Conservation (phyloP, 1,140 invertebrate genomes). For the Uloborus diversus region DNA sequence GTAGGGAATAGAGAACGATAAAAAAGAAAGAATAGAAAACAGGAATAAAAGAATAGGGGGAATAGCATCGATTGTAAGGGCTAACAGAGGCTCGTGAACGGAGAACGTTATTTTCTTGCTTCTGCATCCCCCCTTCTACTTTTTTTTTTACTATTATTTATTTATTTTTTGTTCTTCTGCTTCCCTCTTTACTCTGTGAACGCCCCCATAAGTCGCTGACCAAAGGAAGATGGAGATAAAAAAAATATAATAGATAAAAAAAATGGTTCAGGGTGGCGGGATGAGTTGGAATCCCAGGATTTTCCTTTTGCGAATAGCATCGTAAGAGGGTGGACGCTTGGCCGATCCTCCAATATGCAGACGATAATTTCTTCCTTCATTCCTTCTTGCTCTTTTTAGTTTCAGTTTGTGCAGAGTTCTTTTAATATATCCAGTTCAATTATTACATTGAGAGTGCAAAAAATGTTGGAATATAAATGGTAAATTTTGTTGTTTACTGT, state of each 20-base stretch:
- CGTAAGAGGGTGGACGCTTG: constrained; percentile 33
- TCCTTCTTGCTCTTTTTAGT: no score
- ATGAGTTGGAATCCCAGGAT: constrained; percentile 55
- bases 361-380: no score
- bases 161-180: constrained; percentile 9
- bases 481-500: no score
- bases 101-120: constrained; percentile 53
- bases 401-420: no score
- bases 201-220: constrained; percentile 56
- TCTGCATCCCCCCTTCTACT: background rate
- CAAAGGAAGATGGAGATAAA: constrained; percentile 52
- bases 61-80: constrained; percentile 47
- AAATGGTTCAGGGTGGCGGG: constrained; percentile 43
- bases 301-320: constrained; percentile 54
- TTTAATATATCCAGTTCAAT: no score
- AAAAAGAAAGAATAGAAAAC: constrained; percentile 3
- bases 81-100: constrained; percentile 53
- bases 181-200: constrained; percentile 55
- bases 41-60: constrained; percentile 46
- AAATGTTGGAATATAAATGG: no score
- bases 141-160: constrained; percentile 31
- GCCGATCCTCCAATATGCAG: constrained; percentile 50
- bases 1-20: constrained; percentile 20
- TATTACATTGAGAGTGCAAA: no score
- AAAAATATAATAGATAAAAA: constrained; percentile 53